phyloP scores from a whole-genome alignment of 2,888 invertebrate genomes.

The Monochamus alternatus region DNA sequence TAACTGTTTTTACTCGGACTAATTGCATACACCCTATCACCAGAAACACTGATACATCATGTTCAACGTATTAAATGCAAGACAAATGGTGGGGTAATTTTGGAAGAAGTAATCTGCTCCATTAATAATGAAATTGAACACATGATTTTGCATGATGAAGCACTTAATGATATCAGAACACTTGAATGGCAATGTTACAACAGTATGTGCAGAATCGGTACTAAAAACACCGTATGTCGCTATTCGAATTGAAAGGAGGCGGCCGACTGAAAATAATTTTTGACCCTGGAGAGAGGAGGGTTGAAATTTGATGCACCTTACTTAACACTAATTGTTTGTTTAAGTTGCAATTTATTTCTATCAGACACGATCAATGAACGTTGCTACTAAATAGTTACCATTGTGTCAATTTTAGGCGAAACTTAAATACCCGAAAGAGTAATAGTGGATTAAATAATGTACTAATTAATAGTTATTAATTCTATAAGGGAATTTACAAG shows the following conservation, averaged over 20 bases:
- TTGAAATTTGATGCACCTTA: constrained; percentile 28
- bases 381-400: not conserved
- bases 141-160: constrained; percentile 40
- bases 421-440: no score
- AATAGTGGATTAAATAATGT: no score
- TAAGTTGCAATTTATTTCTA: constrained; percentile 1
- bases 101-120: constrained; percentile 7
- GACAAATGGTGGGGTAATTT: constrained; percentile 11
- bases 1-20: no score
- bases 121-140: constrained; percentile 26
- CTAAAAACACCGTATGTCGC: constrained; percentile 58
- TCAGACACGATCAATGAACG: not conserved
- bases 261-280: constrained; percentile 54
- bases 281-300: constrained; percentile 36
- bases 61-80: not conserved
- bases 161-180: constrained; percentile 51
- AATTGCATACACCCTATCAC: no score
- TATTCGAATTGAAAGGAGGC: constrained; percentile 57
- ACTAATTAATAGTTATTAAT: no score
- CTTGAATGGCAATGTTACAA: constrained; percentile 51
- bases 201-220: constrained; percentile 48
- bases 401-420: no score
- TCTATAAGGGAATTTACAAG: no score
- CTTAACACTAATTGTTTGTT: constrained; percentile 36
- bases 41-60: not conserved